These are phyloP conservation scores for Zaprionus tsacasi DNA, from an alignment of 1,140 invertebrate genomes.

Conservation along the genomic window DNA sequence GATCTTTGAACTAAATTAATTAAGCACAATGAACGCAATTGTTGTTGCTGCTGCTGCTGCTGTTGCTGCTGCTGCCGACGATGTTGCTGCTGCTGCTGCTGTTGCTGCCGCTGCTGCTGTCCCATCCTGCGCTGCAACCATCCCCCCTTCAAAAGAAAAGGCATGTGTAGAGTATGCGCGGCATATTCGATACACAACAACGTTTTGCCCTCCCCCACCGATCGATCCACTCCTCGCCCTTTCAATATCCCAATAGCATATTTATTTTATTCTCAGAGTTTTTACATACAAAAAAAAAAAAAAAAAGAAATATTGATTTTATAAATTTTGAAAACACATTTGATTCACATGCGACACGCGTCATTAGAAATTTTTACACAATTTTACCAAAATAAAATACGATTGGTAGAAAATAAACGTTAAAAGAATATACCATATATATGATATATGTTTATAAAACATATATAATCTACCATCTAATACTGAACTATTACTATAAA, in stretches of 20 bases:
- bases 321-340: not conserved
- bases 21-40: conserved; percentile 84
- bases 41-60: conserved; percentile 44
- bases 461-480: no score
- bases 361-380: conserved; percentile 2
- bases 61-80: not conserved
- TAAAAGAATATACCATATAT: not conserved
- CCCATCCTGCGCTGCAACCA: not conserved
- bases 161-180: not conserved
- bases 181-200: not conserved
- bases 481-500: no score
- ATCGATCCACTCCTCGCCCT: not conserved
- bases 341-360: not conserved
- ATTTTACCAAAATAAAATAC: not conserved
- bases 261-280: not conserved
- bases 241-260: not conserved
- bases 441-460: no score
- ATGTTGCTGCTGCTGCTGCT: not conserved
- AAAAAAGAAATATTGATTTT: not conserved
- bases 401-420: not conserved
- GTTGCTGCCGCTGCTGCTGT: no score
- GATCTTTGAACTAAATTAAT: conserved; percentile 84
- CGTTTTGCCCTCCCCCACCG: not conserved
- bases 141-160: no score
- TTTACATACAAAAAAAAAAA: not conserved